Evolutionary conservation across 2,113 vertebrate genomes (phyloP), one percentile per base, ranked within the genome.

Genomic region (Numenius arquata): DNA sequence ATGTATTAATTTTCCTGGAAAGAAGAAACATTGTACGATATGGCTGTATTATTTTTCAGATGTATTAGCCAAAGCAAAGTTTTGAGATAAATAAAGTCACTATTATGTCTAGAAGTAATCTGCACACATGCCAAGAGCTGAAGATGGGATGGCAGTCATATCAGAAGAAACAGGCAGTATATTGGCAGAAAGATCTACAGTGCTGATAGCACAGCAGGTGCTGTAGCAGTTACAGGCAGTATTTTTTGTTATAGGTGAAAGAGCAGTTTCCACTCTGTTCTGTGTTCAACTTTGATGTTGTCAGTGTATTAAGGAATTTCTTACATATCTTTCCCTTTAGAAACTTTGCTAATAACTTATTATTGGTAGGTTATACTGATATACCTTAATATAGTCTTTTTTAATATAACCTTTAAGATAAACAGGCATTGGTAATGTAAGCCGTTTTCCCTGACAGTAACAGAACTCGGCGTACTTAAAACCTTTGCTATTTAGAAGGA

Each of bases 151-250:
- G n/a, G 17, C 63, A 93, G 52, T 29, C 55, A 6, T 53, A 67
- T n/a, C n/a, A 63, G 65, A 47, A 63, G 70, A 12, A 84, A 36
- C 20, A 67, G 47, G 34, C 47, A 58, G 19, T 9, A 0, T 13
- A 52, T 38, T 87, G 73, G 80, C 73, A 89, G 83, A 63, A 67
- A 41, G 81, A 56, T 86, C 43, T 81, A 8, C 40, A 52, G 26
- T 38, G 45, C 75, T 95, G 90, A 66, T 61, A 70, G 70, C 66
- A 82, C 43, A 85, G 79, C 71, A 52, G 82, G 78, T 56, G 61
- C 73, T 45, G 5, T 6, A 43, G 89, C 59, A 74, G 45, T 52
- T 93, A 73, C 16, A 53, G 67, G 27, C 43, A 65, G 23, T 34
- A 9, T 4, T 58, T 94, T 89, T 61, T 78, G 27, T 61, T 82